Evolutionary conservation across 2,888 invertebrate genomes (phyloP).

Genomic region (Iphiclides podalirius): DNA sequence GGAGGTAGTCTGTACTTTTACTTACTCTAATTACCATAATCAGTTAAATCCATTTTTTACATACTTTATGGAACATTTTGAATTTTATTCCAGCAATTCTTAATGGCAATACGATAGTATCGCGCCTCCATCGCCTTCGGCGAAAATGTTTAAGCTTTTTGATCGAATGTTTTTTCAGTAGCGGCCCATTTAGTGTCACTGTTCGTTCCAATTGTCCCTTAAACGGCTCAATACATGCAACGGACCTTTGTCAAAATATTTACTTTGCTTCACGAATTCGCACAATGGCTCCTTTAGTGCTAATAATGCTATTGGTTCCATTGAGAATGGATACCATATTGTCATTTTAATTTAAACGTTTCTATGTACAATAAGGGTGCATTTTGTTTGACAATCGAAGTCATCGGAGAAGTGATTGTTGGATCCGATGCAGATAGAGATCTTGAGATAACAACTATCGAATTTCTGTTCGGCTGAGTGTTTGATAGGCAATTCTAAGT

Average conservation of each 20-base stretch:
- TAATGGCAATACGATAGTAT: background rate
- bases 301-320: conserved; percentile 65
- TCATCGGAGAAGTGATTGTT: conserved; percentile 52
- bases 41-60: too few relatives aligned
- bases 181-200: conserved; percentile 40
- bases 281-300: conserved; percentile 64
- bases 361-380: conserved; percentile 38
- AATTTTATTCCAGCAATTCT: too few relatives aligned
- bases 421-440: conserved; percentile 43
- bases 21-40: too few relatives aligned
- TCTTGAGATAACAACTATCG: conserved; percentile 66
- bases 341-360: conserved; percentile 65
- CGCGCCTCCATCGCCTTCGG: conserved; percentile 10
- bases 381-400: conserved; percentile 47
- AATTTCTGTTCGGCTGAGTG: too few relatives aligned
- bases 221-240: conserved; percentile 72
- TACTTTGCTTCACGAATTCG: conserved; percentile 55
- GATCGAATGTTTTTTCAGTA: conserved; percentile 40
- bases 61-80: too few relatives aligned
- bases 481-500: conserved; percentile 26
- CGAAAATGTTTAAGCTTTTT: conserved; percentile 1
- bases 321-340: conserved; percentile 54
- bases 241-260: conserved; percentile 77
- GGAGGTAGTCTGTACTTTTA: too few relatives aligned
- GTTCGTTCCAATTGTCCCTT: conserved; percentile 60